Evolutionary conservation across 2,797 vertebrate species (phyloP), one percentile per base, ranked within the genome.

Genomic region (Synaphobranchus kaupii): DNA sequence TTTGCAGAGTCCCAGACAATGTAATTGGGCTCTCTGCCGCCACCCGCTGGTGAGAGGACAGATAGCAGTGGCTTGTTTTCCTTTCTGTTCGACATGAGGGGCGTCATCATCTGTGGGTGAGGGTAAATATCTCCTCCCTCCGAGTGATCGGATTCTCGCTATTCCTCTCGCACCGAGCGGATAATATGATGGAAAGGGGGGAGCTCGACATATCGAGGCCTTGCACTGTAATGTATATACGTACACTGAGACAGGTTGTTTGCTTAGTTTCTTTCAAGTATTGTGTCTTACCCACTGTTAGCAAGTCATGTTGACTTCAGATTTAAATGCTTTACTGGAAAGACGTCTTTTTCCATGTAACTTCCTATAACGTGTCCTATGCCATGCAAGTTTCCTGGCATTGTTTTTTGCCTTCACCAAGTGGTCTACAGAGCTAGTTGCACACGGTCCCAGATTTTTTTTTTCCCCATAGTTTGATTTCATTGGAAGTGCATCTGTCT

Each of bases 351-450:
- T 78, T 87, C 48, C 48, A 76, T 58, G 50, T n/a, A 34, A 80
- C 31, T 66, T 88, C 73, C 50, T 76, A 71, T 28, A 31, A 34
- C n/a, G 44, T 86, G 31, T 52, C 60, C 7, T 1, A 66, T 66
- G 12, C 76, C 63, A 28, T 60, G 60, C 52, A 71, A 48, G 68
- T 84, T 87, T 85, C 78, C 78, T 68, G 87, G 56, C 48, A 83
- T 85, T 83, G 25, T 80, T 28, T 50, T 17, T 28, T 39, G 50
- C 83, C 60, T 50, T 15, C 17, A 7, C 87, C 63, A 44, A 34
- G 28, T 28, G 66, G 20, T 28, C 34, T 87, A 12, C 58, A 52
- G 31, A 85, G 0, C 68, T 52, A 76, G 52, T 20, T 28, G 1
- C n/a, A 3, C 9, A 28, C n/a, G 31, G 54, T 47, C 34, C 31